These are phyloP conservation scores for Peribatodes rhomboidaria DNA, from an alignment of 2,888 invertebrate species.

Conservation along the genomic window DNA sequence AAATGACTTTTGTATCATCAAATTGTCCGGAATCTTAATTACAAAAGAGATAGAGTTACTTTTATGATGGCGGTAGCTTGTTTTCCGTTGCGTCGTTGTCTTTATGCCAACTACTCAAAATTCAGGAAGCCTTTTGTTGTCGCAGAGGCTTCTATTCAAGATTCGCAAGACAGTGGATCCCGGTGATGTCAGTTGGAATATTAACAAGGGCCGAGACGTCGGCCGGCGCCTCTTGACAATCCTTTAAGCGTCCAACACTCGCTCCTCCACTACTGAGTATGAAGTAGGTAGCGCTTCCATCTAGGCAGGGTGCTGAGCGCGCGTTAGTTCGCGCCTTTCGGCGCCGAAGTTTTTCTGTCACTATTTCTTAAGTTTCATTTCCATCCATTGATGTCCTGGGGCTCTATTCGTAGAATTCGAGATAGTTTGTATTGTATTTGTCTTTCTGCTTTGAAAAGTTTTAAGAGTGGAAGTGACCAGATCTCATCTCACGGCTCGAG, in stretches of 20 bases:
- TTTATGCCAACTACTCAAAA: constrained; percentile 72
- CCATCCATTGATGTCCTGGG: too few species aligned
- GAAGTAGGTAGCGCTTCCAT: constrained; percentile 7
- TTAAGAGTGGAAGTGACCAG: too few species aligned
- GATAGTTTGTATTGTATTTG: too few species aligned
- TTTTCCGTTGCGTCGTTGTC: constrained; percentile 57
- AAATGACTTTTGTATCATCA: constrained; percentile 54
- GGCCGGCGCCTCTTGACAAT: constrained; percentile 62
- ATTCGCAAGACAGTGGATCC: constrained; percentile 73
- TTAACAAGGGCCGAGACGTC: constrained; percentile 73
- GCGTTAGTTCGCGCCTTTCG: too few species aligned
- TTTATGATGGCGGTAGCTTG: constrained; percentile 57
- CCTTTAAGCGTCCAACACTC: constrained; percentile 60
- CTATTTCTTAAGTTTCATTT: background rate
- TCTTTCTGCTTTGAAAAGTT: too few species aligned
- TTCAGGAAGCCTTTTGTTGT: constrained; percentile 77
- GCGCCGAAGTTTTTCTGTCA: constrained; percentile 13
- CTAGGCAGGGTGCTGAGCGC: background rate
- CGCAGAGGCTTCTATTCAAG: constrained; percentile 72
- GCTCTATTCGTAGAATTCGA: too few species aligned
- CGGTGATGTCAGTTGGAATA: constrained; percentile 75
- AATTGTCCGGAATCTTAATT: constrained; percentile 56
- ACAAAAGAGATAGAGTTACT: constrained; percentile 62
- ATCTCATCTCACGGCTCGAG: too few species aligned
- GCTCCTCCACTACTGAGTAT: constrained; percentile 11